phyloP scores from a whole-genome alignment of 2,113 vertebrate genomes.

The Chaetodon auriga region DNA sequence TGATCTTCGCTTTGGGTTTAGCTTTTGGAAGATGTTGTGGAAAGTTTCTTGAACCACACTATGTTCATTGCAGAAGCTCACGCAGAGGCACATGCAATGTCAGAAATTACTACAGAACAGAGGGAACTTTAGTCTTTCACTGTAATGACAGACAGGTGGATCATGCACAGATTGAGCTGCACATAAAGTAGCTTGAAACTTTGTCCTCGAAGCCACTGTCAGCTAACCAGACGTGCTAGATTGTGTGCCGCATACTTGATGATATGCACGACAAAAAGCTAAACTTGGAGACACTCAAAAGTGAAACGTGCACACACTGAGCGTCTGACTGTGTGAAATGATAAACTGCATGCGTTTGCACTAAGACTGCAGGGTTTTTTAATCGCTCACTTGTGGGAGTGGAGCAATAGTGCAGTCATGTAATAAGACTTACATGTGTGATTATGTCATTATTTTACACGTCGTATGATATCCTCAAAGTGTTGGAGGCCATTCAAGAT shows the following conservation, averaged over 20 bases:
- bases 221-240: background rate
- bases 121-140: background rate
- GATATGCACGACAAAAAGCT: background rate
- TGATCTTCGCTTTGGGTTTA: background rate
- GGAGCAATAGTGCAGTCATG: background rate
- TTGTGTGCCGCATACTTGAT: background rate
- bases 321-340: background rate
- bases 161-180: background rate
- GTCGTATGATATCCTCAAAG: background rate
- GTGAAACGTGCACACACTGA: background rate
- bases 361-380: background rate
- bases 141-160: background rate
- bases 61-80: background rate
- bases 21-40: background rate
- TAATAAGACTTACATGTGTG: background rate
- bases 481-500: background rate
- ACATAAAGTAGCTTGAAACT: background rate
- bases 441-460: conserved; percentile 1
- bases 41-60: background rate
- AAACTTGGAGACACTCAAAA: background rate
- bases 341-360: conserved; percentile 35
- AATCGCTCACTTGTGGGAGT: background rate
- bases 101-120: conserved; percentile 11
- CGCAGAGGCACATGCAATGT: conserved; percentile 8
- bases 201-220: background rate